A percentile compares a stretch with the other conserved stretches of the same genome.
These are phyloP conservation scores for Crocallis elinguaria DNA, from an alignment of 2,888 invertebrate genomes.

Conservation along the genomic window DNA sequence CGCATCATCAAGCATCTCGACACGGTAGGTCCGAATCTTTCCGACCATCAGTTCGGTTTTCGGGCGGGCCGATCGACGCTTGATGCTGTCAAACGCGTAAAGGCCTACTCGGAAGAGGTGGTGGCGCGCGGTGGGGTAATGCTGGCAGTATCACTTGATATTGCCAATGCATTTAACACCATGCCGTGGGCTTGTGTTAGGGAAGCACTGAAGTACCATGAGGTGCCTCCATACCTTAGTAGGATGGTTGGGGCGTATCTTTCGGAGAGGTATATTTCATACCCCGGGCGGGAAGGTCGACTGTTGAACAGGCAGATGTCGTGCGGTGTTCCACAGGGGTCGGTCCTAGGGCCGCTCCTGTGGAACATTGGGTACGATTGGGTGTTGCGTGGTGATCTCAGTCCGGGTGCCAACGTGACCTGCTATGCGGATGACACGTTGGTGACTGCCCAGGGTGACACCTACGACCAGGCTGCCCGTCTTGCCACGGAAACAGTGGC, in stretches of 20 bases:
- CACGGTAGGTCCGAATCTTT: not conserved
- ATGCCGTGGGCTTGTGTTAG: not conserved
- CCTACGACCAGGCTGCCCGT: not conserved
- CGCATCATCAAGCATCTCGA: too few species aligned
- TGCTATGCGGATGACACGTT: slow-evolving; percentile 12
- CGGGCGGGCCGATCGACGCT: too few species aligned
- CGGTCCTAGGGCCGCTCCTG: too few species aligned
- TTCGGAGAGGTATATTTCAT: not conserved
- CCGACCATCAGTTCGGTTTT: not conserved
- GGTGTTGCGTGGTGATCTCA: too few species aligned
- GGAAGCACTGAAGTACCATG: too few species aligned
- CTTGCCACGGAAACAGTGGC: not conserved
- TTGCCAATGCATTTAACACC: not conserved
- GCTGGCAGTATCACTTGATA: too few species aligned
- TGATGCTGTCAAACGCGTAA: too few species aligned
- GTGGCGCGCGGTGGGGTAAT: too few species aligned
- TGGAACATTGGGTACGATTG: too few species aligned
- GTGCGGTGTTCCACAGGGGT: too few species aligned
- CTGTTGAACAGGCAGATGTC: not conserved
- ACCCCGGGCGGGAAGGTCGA: too few species aligned
- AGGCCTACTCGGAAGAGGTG: too few species aligned
- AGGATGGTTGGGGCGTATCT: not conserved
- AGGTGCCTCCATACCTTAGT: not conserved
- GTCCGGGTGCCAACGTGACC: not conserved
- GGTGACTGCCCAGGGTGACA: not conserved